Conservation (phyloP, 2,888 invertebrate species). For the Julus scandinavius region DNA sequence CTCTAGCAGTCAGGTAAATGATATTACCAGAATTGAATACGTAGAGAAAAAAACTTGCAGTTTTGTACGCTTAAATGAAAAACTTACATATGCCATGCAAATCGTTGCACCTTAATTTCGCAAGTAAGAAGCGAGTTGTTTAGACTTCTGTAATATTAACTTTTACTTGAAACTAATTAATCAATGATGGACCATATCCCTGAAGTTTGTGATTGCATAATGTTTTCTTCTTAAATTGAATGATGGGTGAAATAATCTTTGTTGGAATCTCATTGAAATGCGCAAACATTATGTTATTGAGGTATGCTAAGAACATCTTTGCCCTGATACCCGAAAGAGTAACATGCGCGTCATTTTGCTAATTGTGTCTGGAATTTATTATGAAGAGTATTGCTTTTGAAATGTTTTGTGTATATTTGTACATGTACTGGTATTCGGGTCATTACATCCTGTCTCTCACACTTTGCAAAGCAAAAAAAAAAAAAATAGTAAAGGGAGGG, state of each 20-base stretch:
- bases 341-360: neutral
- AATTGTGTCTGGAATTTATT: neutral
- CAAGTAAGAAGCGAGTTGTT: neutral
- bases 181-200: neutral
- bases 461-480: neutral
- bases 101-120: neutral
- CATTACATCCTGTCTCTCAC: neutral
- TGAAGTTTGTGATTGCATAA: neutral
- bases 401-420: neutral
- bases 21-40: neutral
- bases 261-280: neutral
- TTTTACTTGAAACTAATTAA: neutral
- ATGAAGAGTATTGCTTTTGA: neutral
- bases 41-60: neutral
- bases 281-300: neutral
- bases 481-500: neutral
- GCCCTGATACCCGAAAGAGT: neutral
- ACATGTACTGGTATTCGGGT: neutral
- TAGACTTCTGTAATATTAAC: neutral
- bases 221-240: neutral
- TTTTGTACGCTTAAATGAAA: neutral
- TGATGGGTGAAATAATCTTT: neutral
- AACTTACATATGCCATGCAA: neutral
- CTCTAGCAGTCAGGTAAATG: neutral
- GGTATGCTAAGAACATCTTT: neutral